Percentiles rank a stretch among this genome's conserved stretches.
These are phyloP conservation scores for Menura novaehollandiae DNA, from an alignment of 2,113 vertebrate genomes.

Conservation along the genomic window DNA sequence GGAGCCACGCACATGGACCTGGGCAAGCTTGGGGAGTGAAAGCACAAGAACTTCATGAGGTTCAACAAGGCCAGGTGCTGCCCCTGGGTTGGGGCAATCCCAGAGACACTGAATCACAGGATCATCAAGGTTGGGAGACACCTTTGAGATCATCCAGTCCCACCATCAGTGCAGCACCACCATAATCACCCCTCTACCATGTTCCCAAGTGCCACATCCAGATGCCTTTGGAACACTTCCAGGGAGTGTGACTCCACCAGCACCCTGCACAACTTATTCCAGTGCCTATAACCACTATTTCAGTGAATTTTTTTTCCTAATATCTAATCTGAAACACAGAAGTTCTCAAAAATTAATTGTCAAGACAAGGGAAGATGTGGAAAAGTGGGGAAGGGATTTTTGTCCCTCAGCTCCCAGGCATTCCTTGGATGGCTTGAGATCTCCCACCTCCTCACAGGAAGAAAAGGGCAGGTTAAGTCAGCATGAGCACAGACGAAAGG, in stretches of 20 bases:
- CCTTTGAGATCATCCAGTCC: neutral
- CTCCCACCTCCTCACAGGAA: fast-evolving
- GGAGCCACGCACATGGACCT: too few species aligned
- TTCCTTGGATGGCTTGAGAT: neutral
- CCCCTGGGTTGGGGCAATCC: neutral
- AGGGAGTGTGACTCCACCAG: neutral
- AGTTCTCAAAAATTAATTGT: neutral
- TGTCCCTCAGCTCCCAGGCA: neutral
- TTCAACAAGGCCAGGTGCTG: too few species aligned
- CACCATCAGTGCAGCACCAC: neutral
- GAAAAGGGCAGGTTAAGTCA: neutral
- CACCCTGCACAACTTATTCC: neutral
- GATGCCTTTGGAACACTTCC: neutral
- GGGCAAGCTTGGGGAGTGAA: too few species aligned
- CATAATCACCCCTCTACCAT: neutral
- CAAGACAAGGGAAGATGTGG: neutral
- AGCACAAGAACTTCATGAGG: too few species aligned
- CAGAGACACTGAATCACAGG: neutral
- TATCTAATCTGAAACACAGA: neutral
- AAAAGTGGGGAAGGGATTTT: neutral
- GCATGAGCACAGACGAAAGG: neutral
- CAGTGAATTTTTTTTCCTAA: fast-evolving
- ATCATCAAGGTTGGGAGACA: neutral
- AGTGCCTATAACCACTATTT: neutral
- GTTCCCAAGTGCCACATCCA: neutral